Percentiles rank a stretch among this genome's conserved stretches.
Conservation (phyloP, 1,140 invertebrate species). For the Harpegnathos saltator region DNA sequence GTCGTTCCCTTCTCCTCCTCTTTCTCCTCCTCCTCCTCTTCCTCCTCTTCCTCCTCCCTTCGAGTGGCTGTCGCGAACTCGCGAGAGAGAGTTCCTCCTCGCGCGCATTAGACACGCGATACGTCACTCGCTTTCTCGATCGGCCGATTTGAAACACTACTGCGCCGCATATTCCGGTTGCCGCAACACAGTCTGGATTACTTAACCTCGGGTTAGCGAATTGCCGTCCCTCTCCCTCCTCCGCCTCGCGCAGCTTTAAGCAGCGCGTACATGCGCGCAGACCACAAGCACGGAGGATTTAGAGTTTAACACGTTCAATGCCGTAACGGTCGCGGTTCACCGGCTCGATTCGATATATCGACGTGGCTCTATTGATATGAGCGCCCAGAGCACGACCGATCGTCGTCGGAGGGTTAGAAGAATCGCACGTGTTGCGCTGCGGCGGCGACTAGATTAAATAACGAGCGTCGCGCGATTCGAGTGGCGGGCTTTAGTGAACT, state of each 20-base stretch:
- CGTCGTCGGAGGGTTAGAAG: no score
- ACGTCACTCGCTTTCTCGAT: slow-evolving; percentile 40
- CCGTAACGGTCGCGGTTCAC: slow-evolving; percentile 29
- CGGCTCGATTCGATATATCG: not conserved
- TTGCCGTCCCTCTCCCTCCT: slow-evolving; percentile 6
- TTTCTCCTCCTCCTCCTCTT: not conserved
- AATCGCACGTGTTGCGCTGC: not conserved
- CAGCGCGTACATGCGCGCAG: not conserved
- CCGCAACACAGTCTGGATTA: not conserved
- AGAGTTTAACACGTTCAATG: slow-evolving; percentile 42
- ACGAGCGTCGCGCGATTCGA: not conserved
- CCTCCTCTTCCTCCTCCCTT: slow-evolving; percentile 8
- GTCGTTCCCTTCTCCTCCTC: not conserved
- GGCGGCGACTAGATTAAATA: not conserved
- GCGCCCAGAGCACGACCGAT: not conserved
- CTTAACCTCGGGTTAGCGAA: not conserved
- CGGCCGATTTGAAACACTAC: slow-evolving; percentile 19
- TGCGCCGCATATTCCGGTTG: not conserved
- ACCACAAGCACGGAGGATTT: not conserved
- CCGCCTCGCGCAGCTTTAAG: not conserved
- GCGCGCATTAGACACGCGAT: slow-evolving; percentile 9
- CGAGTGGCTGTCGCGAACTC: slow-evolving; percentile 41
- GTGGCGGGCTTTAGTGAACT: not conserved
- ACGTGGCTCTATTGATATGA: slow-evolving; percentile 21
- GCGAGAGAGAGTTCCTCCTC: slow-evolving; percentile 8